Evolutionary conservation across 2,113 vertebrate genomes (phyloP).

Genomic region (Pao palembangensis): DNA sequence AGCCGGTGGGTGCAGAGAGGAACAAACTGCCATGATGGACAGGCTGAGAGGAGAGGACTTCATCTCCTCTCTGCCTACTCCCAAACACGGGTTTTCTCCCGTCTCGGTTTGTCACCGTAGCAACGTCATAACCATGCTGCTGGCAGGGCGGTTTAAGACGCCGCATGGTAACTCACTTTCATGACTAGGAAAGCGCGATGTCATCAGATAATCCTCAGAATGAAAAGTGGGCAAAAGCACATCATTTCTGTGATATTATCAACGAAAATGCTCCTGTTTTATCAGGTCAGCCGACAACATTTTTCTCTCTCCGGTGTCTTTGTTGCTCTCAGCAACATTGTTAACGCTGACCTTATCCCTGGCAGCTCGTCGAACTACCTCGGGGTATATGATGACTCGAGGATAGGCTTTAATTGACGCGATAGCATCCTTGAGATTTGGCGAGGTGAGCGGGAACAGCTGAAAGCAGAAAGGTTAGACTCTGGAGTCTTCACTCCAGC

Average conservation of each 20-base stretch:
- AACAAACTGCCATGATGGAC: slow-evolving; percentile 35
- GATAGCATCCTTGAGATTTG: slow-evolving; percentile 38
- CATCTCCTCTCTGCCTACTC: slow-evolving; percentile 1
- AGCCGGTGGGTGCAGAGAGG: slow-evolving; percentile 26
- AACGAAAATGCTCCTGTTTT: neutral
- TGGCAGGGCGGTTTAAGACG: slow-evolving; percentile 12
- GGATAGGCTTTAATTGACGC: slow-evolving; percentile 64
- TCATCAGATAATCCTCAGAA: no score
- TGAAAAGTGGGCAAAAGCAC: neutral
- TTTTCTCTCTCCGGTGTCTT: neutral
- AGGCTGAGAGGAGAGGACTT: slow-evolving; percentile 20
- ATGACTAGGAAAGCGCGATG: slow-evolving; percentile 15
- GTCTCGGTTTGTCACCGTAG: slow-evolving; percentile 11
- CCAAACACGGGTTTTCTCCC: slow-evolving; percentile 14
- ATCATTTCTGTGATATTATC: no score
- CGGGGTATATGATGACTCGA: slow-evolving; percentile 47
- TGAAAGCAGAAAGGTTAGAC: slow-evolving; percentile 33
- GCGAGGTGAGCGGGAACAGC: slow-evolving; percentile 33
- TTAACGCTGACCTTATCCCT: slow-evolving; percentile 61
- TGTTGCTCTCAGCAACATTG: slow-evolving; percentile 25
- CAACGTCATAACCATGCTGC: slow-evolving; percentile 21
- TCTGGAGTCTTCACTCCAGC: slow-evolving; percentile 12
- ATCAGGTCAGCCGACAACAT: slow-evolving; percentile 5
- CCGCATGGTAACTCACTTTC: slow-evolving; percentile 24
- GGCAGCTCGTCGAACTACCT: slow-evolving; percentile 46